phyloP scores from a whole-genome alignment of 2,797 vertebrate genomes.

The Cryptoprocta ferox region DNA sequence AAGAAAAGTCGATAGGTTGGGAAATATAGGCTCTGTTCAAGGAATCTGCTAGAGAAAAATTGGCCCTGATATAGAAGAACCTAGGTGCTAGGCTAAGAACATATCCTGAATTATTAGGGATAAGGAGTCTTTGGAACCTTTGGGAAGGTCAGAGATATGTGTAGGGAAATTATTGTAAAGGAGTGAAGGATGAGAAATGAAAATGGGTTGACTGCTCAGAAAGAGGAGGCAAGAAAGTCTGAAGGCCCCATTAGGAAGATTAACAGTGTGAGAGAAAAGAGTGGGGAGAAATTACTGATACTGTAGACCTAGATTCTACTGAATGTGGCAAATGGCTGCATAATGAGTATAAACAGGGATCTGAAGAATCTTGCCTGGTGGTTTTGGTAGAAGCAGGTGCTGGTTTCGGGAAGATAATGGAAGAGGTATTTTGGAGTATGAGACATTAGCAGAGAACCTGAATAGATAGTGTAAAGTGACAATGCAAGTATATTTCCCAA shows the following conservation, averaged over 20 bases:
- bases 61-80: not conserved
- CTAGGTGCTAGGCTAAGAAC: not conserved
- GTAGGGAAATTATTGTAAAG: not conserved
- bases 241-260: not conserved
- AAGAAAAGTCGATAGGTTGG: not conserved
- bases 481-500: not conserved
- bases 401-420: not conserved
- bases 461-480: not conserved
- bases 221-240: not conserved
- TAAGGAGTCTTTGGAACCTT: not conserved
- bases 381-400: not conserved
- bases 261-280: not conserved
- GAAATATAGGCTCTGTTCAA: not conserved
- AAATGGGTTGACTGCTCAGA: not conserved
- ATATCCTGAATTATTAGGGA: not conserved
- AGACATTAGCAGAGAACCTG: not conserved
- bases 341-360: not conserved
- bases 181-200: not conserved
- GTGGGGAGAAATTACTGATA: not conserved
- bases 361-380: not conserved
- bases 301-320: not conserved
- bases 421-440: not conserved
- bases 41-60: not conserved
- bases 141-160: not conserved
- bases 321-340: not conserved